These are phyloP conservation scores for Lichenostomus cassidix DNA, from an alignment of 2,113 vertebrate species.

Conservation along the genomic window DNA sequence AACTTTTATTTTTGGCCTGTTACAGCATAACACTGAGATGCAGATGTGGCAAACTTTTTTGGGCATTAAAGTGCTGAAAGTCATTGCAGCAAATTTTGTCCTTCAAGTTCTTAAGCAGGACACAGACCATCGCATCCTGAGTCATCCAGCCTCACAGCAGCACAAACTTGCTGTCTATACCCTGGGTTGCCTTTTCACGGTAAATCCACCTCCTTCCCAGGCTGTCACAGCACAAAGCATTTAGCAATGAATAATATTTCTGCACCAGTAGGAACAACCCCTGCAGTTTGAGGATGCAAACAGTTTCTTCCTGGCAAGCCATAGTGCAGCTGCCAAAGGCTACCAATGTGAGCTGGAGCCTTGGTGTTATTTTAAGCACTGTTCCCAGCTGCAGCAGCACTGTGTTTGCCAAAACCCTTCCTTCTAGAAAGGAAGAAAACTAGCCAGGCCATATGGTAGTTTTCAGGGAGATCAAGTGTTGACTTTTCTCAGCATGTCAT, in stretches of 20 bases:
- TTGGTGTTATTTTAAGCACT: constrained; percentile 32
- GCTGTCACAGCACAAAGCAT: not conserved
- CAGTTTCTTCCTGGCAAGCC: constrained; percentile 15
- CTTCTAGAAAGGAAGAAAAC: constrained; percentile 14
- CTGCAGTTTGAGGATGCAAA: not conserved
- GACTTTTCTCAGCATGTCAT: not conserved
- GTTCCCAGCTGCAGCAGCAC: constrained; percentile 32
- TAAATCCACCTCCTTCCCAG: not conserved
- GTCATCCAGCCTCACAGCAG: not conserved
- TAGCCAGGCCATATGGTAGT: not conserved
- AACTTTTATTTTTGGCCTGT: not conserved
- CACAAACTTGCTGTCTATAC: not conserved
- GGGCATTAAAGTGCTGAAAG: not conserved
- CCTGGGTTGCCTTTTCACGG: not conserved
- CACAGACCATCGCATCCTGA: not conserved
- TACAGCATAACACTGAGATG: not conserved
- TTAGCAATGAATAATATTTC: not conserved
- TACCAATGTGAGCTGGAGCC: not conserved
- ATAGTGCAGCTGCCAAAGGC: constrained; percentile 36
- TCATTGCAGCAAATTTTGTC: constrained; percentile 20
- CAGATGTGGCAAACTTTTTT: not conserved
- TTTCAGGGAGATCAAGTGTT: not conserved
- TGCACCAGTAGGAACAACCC: not conserved
- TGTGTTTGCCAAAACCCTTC: not conserved
- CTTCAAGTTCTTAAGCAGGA: constrained; percentile 23